Evolutionary conservation across 2,797 vertebrate genomes (phyloP), one percentile per base, ranked within the genome.

Genomic region (Hydrolagus colliei): DNA sequence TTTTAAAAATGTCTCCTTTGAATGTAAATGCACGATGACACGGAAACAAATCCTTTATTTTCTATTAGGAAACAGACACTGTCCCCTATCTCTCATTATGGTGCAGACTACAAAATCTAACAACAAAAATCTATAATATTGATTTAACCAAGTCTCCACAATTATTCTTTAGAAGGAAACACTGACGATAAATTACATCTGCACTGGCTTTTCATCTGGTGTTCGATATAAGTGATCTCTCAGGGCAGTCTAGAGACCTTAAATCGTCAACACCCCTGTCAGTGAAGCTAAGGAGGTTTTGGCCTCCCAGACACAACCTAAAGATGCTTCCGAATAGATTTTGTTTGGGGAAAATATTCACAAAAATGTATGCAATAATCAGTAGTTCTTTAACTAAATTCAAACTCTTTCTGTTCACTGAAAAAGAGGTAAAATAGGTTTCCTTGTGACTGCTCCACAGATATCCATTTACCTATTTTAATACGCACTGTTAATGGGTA

Each of bases 81-180:
- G 92, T 91, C 90, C 93, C 94, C 95, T 95, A 93, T 95, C 96
- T 96, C 95, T 96, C 95, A 97, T 97, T 97, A 97, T 94, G 91
- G 93, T 95, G 94, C 93, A 95, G 92, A 93, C 95, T 97, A 97
- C 96, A 96, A 96, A 96, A 96, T 95, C 96, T 95, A 96, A 96
- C 96, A 96, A 94, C 96, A 96, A 96, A 97, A 97, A 96, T 97
- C 96, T 92, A 98, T 97, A 96, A 91, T 96, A 98, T 97, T 95
- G 97, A 98, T 97, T 95, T 92, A 92, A 93, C 95, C 96, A 95
- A 95, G 95, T 96, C 95, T 95, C 96, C 96, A 97, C 97, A 98
- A 97, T 97, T 97, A 97, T 97, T 97, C 96, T 97, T 95, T 95
- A 97, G 95, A 95, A 97, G 96, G 96, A 98, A 97, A 97, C 95